Conservation (phyloP, 2,888 invertebrate genomes). For the Agelastica alni region DNA sequence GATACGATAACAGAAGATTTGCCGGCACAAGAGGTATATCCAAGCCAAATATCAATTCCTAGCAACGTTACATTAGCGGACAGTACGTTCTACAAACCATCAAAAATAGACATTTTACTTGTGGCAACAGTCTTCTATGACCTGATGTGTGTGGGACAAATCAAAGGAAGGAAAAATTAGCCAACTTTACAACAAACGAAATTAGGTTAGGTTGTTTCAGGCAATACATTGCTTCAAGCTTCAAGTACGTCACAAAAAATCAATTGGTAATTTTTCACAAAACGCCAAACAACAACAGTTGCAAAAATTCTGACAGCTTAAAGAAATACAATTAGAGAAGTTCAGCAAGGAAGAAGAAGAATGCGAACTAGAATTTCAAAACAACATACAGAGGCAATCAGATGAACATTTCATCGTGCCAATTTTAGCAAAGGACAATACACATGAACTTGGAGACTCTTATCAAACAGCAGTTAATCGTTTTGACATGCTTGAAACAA, state of each 20-base stretch:
- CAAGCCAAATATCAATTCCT: background rate
- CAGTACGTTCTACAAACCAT: background rate
- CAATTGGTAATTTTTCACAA: too few species aligned
- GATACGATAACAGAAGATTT: background rate
- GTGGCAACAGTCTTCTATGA: too few species aligned
- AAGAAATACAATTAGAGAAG: background rate
- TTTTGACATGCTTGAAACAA: background rate
- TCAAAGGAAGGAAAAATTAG: too few species aligned
- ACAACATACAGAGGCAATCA: background rate
- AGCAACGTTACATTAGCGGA: background rate
- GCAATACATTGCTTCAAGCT: background rate
- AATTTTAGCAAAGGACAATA: background rate
- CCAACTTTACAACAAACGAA: too few species aligned
- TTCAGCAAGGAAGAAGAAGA: background rate
- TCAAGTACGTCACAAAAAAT: too few species aligned
- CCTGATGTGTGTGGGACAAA: too few species aligned
- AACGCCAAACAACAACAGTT: too few species aligned
- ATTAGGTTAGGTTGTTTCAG: background rate
- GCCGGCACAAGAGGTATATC: background rate
- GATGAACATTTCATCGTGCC: background rate
- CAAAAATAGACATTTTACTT: background rate
- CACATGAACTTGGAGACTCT: background rate
- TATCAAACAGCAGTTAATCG: background rate
- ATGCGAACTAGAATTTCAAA: background rate
- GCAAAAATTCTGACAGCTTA: background rate